Base-by-base conservation (phyloP, 2,888 invertebrate genomes). In the Acanthosoma haemorrhoidale region DNA sequence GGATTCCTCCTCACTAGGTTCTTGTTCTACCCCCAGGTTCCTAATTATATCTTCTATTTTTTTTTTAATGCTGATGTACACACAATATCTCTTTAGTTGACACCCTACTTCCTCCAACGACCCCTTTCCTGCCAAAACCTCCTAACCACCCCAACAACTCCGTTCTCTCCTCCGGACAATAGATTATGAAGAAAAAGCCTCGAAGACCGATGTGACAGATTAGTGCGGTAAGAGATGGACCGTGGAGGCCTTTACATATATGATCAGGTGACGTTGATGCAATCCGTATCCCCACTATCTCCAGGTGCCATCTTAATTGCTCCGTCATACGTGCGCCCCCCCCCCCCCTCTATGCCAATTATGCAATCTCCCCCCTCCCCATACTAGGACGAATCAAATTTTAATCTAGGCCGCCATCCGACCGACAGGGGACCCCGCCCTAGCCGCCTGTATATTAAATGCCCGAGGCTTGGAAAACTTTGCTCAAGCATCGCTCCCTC, bases 191-290 rank as follows among this genome's bases (percentile, higher is more conserved):
- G 11, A 21, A 2, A 25, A n/a, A n/a, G n/a, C n/a, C 29, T 51
- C 51, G 51, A n/a, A 51, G 51, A n/a, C 51, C 51, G 51, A 51
- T 51, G 51, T 51, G 51, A 51, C 51, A 51, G 51, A 51, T 51
- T 51, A 51, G 51, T n/a, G n/a, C 25, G 51, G 29, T 51, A 25
- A 51, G 25, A 3, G 51, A n/a, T n/a, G n/a, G n/a, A n/a, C n/a
- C n/a, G n/a, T n/a, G n/a, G n/a, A n/a, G n/a, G n/a, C n/a, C n/a
- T n/a, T n/a, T n/a, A n/a, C n/a, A n/a, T n/a, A n/a, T n/a, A n/a
- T n/a, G n/a, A n/a, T n/a, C n/a, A n/a, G n/a, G n/a, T n/a, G n/a
- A n/a, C n/a, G n/a, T n/a, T n/a, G n/a, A n/a, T n/a, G n/a, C n/a
- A n/a, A n/a, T n/a, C n/a, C n/a, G n/a, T n/a, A n/a, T n/a, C n/a